These are phyloP conservation scores for Nothobranchius kuhntae DNA, from an alignment of 2,113 vertebrate species.

Conservation along the genomic window DNA sequence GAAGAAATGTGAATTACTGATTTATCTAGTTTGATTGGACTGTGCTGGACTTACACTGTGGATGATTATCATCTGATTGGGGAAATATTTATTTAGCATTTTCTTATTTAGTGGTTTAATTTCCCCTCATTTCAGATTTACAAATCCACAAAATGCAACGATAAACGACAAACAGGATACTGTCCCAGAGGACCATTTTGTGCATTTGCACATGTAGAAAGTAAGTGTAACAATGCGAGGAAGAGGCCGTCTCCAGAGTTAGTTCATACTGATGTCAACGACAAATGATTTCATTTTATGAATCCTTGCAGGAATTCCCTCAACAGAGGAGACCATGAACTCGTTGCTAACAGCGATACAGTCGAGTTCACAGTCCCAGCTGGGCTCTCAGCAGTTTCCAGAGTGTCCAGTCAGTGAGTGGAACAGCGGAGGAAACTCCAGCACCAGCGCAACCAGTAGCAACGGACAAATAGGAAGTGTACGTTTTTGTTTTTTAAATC, in stretches of 20 bases:
- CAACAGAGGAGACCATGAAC: slow-evolving; percentile 82
- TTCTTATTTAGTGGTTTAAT: background rate
- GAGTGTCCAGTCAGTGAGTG: slow-evolving; percentile 85
- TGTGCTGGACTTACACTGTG: no score
- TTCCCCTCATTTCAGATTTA: slow-evolving; percentile 82
- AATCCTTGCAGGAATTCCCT: slow-evolving; percentile 80
- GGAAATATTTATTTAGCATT: background rate
- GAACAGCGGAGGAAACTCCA: slow-evolving; percentile 79
- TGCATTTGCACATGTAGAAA: slow-evolving; percentile 91
- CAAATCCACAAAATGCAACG: slow-evolving; percentile 94
- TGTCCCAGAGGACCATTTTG: slow-evolving; percentile 93
- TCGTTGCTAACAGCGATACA: slow-evolving; percentile 80
- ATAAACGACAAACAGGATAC: slow-evolving; percentile 90
- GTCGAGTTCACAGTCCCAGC: slow-evolving; percentile 77
- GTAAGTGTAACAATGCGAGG: slow-evolving; percentile 73
- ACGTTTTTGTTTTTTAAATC: slow-evolving; percentile 59
- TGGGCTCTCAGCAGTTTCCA: slow-evolving; percentile 78
- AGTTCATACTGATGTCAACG: no score
- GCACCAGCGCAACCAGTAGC: slow-evolving; percentile 71
- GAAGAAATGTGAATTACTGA: background rate
- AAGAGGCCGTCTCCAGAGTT: background rate
- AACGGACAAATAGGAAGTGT: slow-evolving; percentile 84
- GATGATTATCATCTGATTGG: background rate
- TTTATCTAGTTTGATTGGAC: background rate
- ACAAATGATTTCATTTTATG: slow-evolving; percentile 2